Evolutionary conservation across 2,888 invertebrate genomes (phyloP), one percentile per base, ranked within the genome.

Genomic region (Meiosimyza platycephala): DNA sequence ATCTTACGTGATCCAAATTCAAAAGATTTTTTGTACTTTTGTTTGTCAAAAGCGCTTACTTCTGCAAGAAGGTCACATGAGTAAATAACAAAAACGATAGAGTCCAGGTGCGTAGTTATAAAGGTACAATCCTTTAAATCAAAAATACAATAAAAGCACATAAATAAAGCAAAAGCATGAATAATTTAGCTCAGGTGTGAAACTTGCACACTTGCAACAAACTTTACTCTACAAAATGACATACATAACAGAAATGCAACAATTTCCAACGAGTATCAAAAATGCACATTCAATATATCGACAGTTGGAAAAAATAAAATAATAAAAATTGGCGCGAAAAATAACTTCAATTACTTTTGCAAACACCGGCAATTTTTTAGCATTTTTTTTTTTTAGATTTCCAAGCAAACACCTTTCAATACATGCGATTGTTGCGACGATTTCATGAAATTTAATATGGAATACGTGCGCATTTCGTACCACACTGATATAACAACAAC

Each of bases 151-250:
- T 40, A 47, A 5, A 22, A 4, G 28, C 28, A 28, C 28, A 28
- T 28, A 48, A 64, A 40, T 40, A 40, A 40, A 40, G 40, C 40
- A 40, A 6, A 40, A 40, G 40, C 40, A 9, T 40, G 40, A 6
- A 40, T 40, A 76, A 76, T 76, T 76, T 64, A 75, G 60, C 63
- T 74, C 76, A 76, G 76, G 76, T 76, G 76, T 75, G 73, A 75
- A 76, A 75, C 74, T 69, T 76, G 73, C 73, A 74, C 73, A 76
- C 68, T 74, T 74, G 75, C 71, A 74, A 13, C 68, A 64, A 28
- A 40, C 6, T 40, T 2, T 3, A 7, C 40, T 28, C 28, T 4
- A 28, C 28, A 4, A 3, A 22, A 22, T 4, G 3, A 40, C 40
- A 40, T 7, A 7, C 40, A 7, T 7, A 40, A 40, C 40, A 7